Evolutionary conservation across 64 coral and sea anemone species (phyloP), one percentile per base, ranked within the genome.

Genomic region (Montipora capricornis): DNA sequence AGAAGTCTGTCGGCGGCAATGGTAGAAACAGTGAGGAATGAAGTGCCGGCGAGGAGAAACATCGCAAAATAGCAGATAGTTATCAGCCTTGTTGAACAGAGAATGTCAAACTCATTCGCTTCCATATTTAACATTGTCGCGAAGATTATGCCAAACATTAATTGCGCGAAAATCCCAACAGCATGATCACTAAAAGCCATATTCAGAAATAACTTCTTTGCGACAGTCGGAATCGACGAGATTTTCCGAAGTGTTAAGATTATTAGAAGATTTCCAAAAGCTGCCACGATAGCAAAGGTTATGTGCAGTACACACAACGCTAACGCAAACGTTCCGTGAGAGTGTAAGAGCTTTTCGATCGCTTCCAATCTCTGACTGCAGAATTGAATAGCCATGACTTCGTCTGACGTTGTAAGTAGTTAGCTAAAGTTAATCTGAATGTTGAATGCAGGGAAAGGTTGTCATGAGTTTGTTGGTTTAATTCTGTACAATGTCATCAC

Each of bases 1-100:
- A 92, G 73, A 45, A 92, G 75, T 50, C 90, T 73, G 55, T 92
- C 90, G 14, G 59, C 47, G 7, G 90, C 82, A 58, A 92, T 92
- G 14, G 90, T 70, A 14, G 51, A 59, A 14, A 92, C 24, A 3
- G 80, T 84, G 0, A 75, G 73, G 75, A 92, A 92, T 46, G 90
- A 92, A 17, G 82, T 45, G 17, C 67, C 16, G 5, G 82, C 46
- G 19, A 86, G 46, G 17, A 86, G 47, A 17, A 71, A 15, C 2
- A 20, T 6, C 4, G 61, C 1, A 13, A 46, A 71, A 19, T 49
- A 71, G 47, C 67, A 86, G 2, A 86, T 16, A 20, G 45, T 86
- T 71, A 86, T 16, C 53, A 57, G 1, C 4, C 68, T 49, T 5
- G 8, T 22, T 3, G 82, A 45, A 67, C 67, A 86, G 26, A 86